Base-by-base conservation (phyloP, 2,888 invertebrate species). In the Caenorhabditis sp. region DNA sequence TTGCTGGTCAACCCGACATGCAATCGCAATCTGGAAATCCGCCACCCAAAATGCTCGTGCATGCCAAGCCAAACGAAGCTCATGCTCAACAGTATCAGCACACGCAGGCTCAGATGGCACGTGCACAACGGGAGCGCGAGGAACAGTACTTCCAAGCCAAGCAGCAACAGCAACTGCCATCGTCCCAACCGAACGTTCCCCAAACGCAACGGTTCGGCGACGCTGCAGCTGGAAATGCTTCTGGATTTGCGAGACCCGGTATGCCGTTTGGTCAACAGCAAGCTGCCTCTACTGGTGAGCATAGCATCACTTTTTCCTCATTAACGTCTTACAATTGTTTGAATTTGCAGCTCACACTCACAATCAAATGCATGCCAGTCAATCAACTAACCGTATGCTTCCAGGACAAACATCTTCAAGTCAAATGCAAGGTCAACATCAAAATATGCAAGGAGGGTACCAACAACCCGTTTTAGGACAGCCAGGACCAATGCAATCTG, bases 41-140 rank as follows among this genome's bases (percentile, higher is more conserved):
- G 20, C 50, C 51, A 2, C 15, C 72, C 6, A 67, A 51, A 2
- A 53, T 70, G 67, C 22, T 76, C 13, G 67, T 61, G 51, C 76
- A 60, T 22, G 50, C 60, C 0, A 53, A 67, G 26, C 76, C 67
- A 9, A 55, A 40, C 24, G 67, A 67, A 5, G 51, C 61, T 9
- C 76, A 76, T 18, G 44, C 67, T 37, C 67, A 67, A 28, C 67
- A 67, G 35, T 76, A 76, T 18, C 67, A 67, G 32, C 67, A 67
- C 26, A 67, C 76, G 6, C 76, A 67, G 9, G 35, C 51, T 9
- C 76, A 76, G n/a, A 2, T 60, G 26, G 51, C 65, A 5, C 8
- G 58, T n/a, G 26, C 53, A 0, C 76, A 67, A 9, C 44, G 51
- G 18, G 76, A 76, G n/a, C 35, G 44, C 15, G 74, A 74, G 15